Conservation (phyloP, 2,113 vertebrate species). For the Gobiocypris rarus region DNA sequence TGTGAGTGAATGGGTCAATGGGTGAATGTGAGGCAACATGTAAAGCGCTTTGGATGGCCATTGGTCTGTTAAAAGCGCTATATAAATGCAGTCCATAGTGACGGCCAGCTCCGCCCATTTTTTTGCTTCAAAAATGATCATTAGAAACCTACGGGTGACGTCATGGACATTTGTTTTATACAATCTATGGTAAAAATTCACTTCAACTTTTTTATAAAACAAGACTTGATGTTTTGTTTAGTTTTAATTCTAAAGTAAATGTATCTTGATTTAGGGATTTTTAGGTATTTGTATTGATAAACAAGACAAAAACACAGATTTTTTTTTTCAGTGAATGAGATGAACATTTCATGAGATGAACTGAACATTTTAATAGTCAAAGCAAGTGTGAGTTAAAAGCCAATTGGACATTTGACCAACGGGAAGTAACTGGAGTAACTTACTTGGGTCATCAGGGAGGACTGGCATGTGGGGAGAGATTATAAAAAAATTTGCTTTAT, state of each 20-base stretch:
- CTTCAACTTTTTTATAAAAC: background rate
- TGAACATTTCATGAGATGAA: too few species aligned
- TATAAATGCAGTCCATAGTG: too few species aligned
- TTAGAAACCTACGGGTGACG: too few species aligned
- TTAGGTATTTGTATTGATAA: background rate
- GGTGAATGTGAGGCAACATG: too few species aligned
- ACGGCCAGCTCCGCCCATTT: too few species aligned
- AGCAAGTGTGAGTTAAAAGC: background rate
- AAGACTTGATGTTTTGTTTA: background rate
- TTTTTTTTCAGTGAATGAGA: background rate
- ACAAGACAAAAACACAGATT: background rate
- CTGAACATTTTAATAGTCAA: background rate
- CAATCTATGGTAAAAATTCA: too few species aligned
- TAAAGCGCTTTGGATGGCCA: too few species aligned
- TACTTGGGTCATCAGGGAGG: slow-evolving; percentile 61
- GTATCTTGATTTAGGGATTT: background rate
- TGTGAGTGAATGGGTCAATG: too few species aligned
- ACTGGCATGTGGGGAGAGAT: slow-evolving; percentile 65
- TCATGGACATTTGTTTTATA: too few species aligned
- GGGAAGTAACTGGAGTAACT: slow-evolving; percentile 59
- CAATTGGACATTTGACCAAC: background rate
- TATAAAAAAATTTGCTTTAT: background rate
- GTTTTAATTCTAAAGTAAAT: background rate
- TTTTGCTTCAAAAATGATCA: too few species aligned
- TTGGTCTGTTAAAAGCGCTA: too few species aligned